phyloP scores from a whole-genome alignment of 1,140 invertebrate genomes.

The Drosophila sucinea region DNA sequence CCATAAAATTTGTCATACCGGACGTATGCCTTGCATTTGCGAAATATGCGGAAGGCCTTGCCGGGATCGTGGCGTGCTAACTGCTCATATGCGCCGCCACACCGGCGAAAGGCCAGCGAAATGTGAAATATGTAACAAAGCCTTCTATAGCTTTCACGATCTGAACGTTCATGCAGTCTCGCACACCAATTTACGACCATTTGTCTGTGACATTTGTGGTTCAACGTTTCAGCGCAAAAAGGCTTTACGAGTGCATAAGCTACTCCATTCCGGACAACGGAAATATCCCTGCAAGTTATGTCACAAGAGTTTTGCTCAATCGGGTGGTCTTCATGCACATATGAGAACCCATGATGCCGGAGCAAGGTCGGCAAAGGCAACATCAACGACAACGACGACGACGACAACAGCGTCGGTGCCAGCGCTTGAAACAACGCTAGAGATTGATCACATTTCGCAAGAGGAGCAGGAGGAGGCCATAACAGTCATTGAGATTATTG shows the following conservation, averaged over 20 bases:
- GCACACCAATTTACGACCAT: constrained; percentile 84
- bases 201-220: constrained; percentile 84
- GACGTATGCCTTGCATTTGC: constrained; percentile 73
- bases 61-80: constrained; percentile 83
- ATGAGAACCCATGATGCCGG: constrained; percentile 83
- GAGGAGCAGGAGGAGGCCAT: constrained; percentile 34
- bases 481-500: constrained; percentile 37
- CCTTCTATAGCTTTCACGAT: constrained; percentile 73
- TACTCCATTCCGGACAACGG: constrained; percentile 84
- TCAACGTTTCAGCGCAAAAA: constrained; percentile 77
- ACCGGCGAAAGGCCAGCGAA: constrained; percentile 90
- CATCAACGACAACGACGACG: neutral
- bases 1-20: constrained; percentile 74
- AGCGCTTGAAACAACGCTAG: constrained; percentile 5
- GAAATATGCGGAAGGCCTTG: constrained; percentile 73
- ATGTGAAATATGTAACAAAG: constrained; percentile 84
- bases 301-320: constrained; percentile 85
- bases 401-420: too few relatives aligned
- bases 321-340: constrained; percentile 85
- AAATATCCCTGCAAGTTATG: constrained; percentile 85
- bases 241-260: constrained; percentile 73
- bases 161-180: constrained; percentile 82
- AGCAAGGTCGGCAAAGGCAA: neutral
- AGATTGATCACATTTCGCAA: constrained; percentile 16
- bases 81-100: constrained; percentile 88